Percentiles rank a stretch among this genome's conserved stretches.
These are phyloP conservation scores for Drosophila falleni DNA, from an alignment of 2,888 invertebrate species.

Conservation along the genomic window DNA sequence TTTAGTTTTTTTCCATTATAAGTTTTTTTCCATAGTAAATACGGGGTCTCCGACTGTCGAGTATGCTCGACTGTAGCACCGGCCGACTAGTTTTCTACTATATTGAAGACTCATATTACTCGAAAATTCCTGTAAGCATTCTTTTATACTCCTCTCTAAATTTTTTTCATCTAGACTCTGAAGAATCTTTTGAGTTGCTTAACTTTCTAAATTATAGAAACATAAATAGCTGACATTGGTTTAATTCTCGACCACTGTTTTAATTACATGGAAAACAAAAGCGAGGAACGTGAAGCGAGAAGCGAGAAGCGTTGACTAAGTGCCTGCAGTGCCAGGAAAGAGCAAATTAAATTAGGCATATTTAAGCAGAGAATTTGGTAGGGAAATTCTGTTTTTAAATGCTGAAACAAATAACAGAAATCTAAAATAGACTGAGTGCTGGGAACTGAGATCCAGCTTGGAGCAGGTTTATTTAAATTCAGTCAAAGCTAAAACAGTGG, in stretches of 20 bases:
- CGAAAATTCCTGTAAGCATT: neutral
- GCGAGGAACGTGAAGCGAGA: neutral
- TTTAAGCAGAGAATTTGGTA: slow-evolving; percentile 66
- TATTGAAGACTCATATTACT: neutral
- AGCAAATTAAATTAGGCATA: slow-evolving; percentile 73
- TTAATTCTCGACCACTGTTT: slow-evolving; percentile 45
- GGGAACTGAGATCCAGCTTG: slow-evolving; percentile 2
- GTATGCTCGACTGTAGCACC: too few relatives aligned
- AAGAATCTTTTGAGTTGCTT: slow-evolving; percentile 28
- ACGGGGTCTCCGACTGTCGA: too few relatives aligned
- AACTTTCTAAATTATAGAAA: slow-evolving; percentile 26
- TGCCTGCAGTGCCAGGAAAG: slow-evolving; percentile 34
- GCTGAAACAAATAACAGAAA: slow-evolving; percentile 18
- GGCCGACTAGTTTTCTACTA: too few relatives aligned
- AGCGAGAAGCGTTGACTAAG: slow-evolving; percentile 11
- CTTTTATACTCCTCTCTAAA: neutral
- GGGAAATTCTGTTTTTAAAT: slow-evolving; percentile 42
- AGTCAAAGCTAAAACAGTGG: slow-evolving; percentile 15
- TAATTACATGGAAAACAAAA: slow-evolving; percentile 44
- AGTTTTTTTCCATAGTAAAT: too few relatives aligned
- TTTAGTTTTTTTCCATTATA: too few relatives aligned
- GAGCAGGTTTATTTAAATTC: slow-evolving; percentile 49
- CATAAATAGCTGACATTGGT: slow-evolving; percentile 32
- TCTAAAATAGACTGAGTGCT: slow-evolving; percentile 24
- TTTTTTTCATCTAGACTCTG: neutral